Conservation (phyloP, 2,797 vertebrate species). For the Microchirus variegatus region DNA sequence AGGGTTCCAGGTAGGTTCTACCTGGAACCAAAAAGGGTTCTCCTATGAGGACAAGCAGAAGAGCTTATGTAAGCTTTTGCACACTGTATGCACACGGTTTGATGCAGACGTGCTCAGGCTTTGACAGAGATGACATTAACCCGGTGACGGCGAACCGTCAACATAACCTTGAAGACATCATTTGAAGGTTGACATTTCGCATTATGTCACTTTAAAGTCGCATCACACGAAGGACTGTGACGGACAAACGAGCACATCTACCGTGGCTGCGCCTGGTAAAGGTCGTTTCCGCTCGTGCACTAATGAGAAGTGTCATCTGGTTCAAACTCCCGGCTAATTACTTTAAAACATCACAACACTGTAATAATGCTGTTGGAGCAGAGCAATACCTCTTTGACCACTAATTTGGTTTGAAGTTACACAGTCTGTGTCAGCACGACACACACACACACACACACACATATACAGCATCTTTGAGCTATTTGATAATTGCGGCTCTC, state of each 20-base stretch:
- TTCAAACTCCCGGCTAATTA: not conserved
- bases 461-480: conserved; percentile 36
- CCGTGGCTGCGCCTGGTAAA: conserved; percentile 12
- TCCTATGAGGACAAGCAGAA: too few species aligned
- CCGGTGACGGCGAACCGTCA: too few species aligned
- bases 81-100: too few species aligned
- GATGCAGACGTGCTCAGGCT: too few species aligned
- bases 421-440: conserved; percentile 14
- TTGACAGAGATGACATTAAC: too few species aligned
- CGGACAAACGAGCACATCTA: conserved; percentile 1
- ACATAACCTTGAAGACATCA: too few species aligned
- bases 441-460: conserved; percentile 12
- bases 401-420: conserved; percentile 12
- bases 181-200: not conserved
- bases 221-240: not conserved
- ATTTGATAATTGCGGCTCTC: conserved; percentile 43
- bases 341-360: conserved; percentile 8
- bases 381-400: not conserved
- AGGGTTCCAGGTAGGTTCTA: too few species aligned
- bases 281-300: conserved; percentile 3
- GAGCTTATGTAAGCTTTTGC: too few species aligned
- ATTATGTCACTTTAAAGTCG: not conserved
- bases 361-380: conserved; percentile 5
- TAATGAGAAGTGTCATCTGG: not conserved
- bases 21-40: too few species aligned